Percentiles rank a stretch among this genome's conserved stretches.
phyloP scores from a whole-genome alignment of 1,140 invertebrate species.

The Drosophila orena region DNA sequence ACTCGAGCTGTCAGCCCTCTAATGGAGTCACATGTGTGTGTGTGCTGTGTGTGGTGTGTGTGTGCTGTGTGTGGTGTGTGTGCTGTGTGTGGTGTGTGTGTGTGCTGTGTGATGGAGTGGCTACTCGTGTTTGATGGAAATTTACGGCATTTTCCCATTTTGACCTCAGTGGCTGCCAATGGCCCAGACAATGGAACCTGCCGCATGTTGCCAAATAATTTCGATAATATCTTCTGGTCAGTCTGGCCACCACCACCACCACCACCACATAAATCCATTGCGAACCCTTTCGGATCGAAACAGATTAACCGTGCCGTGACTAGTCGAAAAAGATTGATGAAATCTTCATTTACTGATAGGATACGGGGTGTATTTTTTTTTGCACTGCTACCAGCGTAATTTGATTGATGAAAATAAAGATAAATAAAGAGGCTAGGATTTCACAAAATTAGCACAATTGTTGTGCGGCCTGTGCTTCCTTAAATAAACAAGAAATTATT shows the following conservation, averaged over 20 bases:
- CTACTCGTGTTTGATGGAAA: slow-evolving; percentile 42
- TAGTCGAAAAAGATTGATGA: slow-evolving; percentile 15
- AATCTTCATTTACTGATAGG: slow-evolving; percentile 6
- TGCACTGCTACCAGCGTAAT: not conserved
- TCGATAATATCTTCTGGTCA: slow-evolving; percentile 60
- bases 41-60: too few species aligned
- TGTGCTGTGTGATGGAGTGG: slow-evolving; percentile 19
- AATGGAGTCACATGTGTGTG: slow-evolving; percentile 38
- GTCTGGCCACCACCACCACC: slow-evolving; percentile 8
- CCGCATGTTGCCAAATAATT: slow-evolving; percentile 54
- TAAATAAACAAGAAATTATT: slow-evolving; percentile 52
- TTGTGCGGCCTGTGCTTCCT: slow-evolving; percentile 20
- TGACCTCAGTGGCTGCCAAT: slow-evolving; percentile 36
- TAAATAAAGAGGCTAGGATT: slow-evolving; percentile 14
- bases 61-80: too few species aligned
- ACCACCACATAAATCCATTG: slow-evolving; percentile 23
- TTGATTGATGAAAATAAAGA: slow-evolving; percentile 39
- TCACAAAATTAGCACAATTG: slow-evolving; percentile 43
- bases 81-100: not conserved
- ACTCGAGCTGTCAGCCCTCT: slow-evolving; percentile 33
- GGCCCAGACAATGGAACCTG: slow-evolving; percentile 55
- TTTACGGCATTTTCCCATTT: slow-evolving; percentile 53
- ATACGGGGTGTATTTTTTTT: slow-evolving; percentile 3
- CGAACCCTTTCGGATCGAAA: slow-evolving; percentile 24
- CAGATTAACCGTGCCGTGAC: slow-evolving; percentile 22